These are phyloP conservation scores for Deilephila elpenor DNA, from an alignment of 2,888 invertebrate genomes.

Conservation along the genomic window DNA sequence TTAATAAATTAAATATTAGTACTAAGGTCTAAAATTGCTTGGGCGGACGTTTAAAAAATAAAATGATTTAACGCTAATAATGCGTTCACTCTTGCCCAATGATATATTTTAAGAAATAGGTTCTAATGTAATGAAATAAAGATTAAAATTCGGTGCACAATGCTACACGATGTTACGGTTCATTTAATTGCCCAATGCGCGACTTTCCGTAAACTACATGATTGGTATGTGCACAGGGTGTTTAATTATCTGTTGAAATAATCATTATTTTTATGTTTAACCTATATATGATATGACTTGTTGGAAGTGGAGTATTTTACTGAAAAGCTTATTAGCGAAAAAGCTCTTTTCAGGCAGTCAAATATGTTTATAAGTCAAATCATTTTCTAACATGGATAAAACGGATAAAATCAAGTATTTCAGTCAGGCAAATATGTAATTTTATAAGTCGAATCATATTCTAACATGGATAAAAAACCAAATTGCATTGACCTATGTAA, in stretches of 20 bases:
- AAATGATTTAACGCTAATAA: neutral
- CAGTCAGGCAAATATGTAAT: no score
- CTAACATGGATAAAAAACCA: no score
- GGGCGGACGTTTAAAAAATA: slow-evolving; percentile 1
- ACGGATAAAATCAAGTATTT: no score
- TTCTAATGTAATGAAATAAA: neutral
- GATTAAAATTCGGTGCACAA: neutral
- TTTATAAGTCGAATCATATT: no score
- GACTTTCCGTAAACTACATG: slow-evolving; percentile 20
- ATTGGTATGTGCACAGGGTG: neutral
- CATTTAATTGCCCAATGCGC: slow-evolving; percentile 19
- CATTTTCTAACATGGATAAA: no score
- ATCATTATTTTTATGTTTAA: neutral
- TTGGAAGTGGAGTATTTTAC: no score
- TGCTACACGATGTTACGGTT: slow-evolving; percentile 19
- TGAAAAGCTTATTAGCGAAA: no score
- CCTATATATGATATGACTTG: no score
- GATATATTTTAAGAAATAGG: neutral
- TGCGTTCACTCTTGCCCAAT: neutral
- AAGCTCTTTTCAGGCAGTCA: no score
- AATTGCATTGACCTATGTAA: no score
- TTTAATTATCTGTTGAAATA: neutral
- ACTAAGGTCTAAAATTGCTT: neutral
- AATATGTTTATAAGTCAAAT: no score
- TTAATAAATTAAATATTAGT: neutral